These are phyloP conservation scores for Urocynchramus pylzowi DNA, from an alignment of 2,113 vertebrate genomes.

Conservation along the genomic window DNA sequence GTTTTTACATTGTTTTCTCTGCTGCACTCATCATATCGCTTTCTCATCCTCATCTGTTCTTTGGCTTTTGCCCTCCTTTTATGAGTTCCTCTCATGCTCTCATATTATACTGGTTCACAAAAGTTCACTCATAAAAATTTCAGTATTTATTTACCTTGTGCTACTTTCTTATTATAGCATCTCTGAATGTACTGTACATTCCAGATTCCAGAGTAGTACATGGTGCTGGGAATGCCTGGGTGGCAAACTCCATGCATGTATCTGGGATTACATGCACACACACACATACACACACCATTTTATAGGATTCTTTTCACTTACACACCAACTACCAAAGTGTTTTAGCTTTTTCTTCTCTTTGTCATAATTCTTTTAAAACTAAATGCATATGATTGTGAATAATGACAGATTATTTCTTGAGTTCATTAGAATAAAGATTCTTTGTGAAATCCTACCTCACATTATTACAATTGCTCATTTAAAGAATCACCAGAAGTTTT, in stretches of 20 bases:
- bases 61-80: slow-evolving; percentile 33
- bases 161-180: background rate
- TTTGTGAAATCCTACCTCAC: background rate
- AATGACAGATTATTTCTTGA: background rate
- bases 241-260: background rate
- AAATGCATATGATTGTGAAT: background rate
- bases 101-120: background rate
- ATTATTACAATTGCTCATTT: background rate
- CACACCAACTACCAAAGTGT: background rate
- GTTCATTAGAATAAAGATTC: background rate
- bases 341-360: background rate
- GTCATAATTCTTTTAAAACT: background rate
- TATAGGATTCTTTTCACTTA: background rate
- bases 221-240: background rate
- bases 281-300: background rate
- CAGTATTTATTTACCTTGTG: slow-evolving; percentile 40
- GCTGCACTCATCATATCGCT: background rate
- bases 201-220: slow-evolving; percentile 23
- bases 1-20: background rate
- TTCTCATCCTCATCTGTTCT: slow-evolving; percentile 5
- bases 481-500: background rate
- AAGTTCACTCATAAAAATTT: slow-evolving; percentile 45
- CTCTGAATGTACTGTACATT: slow-evolving; percentile 20
- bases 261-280: background rate
- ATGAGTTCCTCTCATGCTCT: slow-evolving; percentile 11